These are phyloP conservation scores for Ceratina australensis DNA, from an alignment of 1,140 invertebrate genomes.

Conservation along the genomic window DNA sequence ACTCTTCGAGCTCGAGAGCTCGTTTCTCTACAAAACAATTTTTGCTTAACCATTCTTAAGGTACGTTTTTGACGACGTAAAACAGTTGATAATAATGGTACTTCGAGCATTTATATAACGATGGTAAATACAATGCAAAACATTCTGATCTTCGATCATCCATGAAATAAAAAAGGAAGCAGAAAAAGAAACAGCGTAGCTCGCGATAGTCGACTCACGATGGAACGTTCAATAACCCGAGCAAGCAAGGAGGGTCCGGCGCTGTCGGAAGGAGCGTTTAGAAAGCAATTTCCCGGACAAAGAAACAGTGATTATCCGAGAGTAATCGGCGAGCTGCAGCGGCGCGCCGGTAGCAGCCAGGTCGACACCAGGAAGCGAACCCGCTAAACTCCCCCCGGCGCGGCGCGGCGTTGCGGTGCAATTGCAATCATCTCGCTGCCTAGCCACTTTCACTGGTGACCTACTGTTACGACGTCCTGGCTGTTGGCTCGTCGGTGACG, in stretches of 20 bases:
- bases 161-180: too few species aligned
- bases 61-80: too few species aligned
- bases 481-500: constrained; percentile 61
- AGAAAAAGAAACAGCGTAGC: neutral
- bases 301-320: constrained; percentile 45
- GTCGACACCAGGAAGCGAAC: constrained; percentile 56
- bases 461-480: constrained; percentile 67
- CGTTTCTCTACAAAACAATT: too few species aligned
- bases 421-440: constrained; percentile 68
- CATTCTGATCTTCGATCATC: too few species aligned
- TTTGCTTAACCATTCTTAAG: too few species aligned
- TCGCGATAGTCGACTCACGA: neutral
- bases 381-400: constrained; percentile 46
- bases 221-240: neutral
- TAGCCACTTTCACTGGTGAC: constrained; percentile 73
- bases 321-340: constrained; percentile 5
- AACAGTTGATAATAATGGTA: too few species aligned
- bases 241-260: too few species aligned
- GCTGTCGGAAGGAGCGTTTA: constrained; percentile 30
- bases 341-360: constrained; percentile 36
- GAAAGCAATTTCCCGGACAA: constrained; percentile 37
- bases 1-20: too few species aligned
- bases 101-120: neutral
- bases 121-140: neutral
- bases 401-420: constrained; percentile 48